Evolutionary conservation across 2,797 vertebrate genomes (phyloP).

Genomic region (Sciaenops ocellatus): DNA sequence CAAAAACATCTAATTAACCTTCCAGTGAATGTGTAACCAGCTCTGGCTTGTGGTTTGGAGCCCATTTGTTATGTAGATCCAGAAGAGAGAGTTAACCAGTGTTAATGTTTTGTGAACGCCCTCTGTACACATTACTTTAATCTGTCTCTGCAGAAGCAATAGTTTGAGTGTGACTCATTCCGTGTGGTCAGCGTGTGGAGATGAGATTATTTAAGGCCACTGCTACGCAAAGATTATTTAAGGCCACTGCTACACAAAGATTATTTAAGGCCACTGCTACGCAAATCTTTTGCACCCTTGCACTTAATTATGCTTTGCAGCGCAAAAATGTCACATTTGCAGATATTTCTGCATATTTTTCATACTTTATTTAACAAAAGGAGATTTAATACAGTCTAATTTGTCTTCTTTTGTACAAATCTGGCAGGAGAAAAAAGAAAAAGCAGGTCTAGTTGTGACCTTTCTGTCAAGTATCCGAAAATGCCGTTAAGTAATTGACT

Average conservation of each 20-base stretch:
- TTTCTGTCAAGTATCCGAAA: neutral
- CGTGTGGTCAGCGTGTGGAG: neutral
- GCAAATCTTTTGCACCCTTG: neutral
- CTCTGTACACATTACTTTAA: neutral
- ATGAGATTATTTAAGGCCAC: neutral
- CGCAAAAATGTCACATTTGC: neutral
- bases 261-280: neutral
- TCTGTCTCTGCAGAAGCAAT: neutral
- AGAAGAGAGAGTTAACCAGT: neutral
- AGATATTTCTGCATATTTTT: neutral
- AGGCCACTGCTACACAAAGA: conserved; percentile 3
- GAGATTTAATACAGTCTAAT: too few relatives aligned
- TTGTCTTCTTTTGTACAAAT: neutral
- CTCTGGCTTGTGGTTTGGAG: neutral
- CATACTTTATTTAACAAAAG: neutral
- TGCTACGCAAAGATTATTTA: conserved; percentile 12
- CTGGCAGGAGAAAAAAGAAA: neutral
- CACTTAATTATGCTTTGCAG: neutral
- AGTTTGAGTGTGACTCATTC: neutral
- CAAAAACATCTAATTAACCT: neutral
- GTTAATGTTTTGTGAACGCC: neutral
- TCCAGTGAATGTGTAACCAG: neutral
- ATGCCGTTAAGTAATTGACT: neutral
- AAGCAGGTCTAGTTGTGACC: conserved; percentile 1
- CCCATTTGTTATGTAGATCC: neutral